Base-by-base conservation (phyloP, 92 coral and sea anemone genomes). In the Bergia sp. region DNA sequence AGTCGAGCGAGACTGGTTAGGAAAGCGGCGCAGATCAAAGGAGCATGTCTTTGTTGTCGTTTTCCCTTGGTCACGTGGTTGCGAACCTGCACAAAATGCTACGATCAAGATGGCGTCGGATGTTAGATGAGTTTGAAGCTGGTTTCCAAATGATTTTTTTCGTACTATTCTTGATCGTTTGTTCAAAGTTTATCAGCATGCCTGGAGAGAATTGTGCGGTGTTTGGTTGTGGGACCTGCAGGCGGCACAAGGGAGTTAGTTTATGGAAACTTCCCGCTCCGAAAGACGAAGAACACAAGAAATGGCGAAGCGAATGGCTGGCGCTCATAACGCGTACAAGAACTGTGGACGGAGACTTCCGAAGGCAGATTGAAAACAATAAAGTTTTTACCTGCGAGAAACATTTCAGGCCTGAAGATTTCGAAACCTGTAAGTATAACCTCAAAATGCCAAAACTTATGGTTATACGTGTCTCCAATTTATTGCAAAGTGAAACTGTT, bases 201-300 rank as follows among this genome's bases (percentile, higher is more conserved):
- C 88, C 88, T 37, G 88, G 88, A 47, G 88, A 84, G 57, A 84
- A 84, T 23, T 84, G 88, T 69, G 79, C 88, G 88, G 69, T 84
- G 69, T 84, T 37, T 55, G 88, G 88, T 39, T 84, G 78, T 69
- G 44, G 76, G 20, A 84, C 61, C 20, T 65, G 88, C 77, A 73
- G 89, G 53, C 66, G 80, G 53, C 82, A 86, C 11, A 81, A 81
- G 49, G 89, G 90, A 74, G 81, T 87, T 78, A 37, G 74, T 61
- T 53, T 87, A 23, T 87, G 71, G 47, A 87, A 87, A 45, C 55
- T 87, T 21, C 85, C 85, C 73, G 67, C 43, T 16, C 29, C 82
- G 45, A 61, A 79, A 41, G 67, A 76, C 38, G 77, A 83, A 47
- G 79, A 69, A 69, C 76, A 75, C 87, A 58, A 85, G 58, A 75